Percentiles rank a stretch among this genome's conserved stretches.
Conservation (phyloP, 2,113 vertebrate species). For the Morone saxatilis region DNA sequence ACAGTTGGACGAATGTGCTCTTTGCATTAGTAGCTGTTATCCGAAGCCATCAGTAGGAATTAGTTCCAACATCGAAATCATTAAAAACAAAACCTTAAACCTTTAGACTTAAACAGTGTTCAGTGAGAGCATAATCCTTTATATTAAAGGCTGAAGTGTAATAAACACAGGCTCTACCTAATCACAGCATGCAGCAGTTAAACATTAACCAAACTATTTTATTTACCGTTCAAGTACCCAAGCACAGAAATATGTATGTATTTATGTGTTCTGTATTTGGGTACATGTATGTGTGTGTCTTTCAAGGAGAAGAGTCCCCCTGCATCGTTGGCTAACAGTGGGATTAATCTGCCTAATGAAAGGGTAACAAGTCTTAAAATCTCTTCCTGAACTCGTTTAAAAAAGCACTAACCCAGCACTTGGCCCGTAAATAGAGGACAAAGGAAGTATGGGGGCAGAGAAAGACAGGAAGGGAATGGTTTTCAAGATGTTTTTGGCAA, state of each 20-base stretch:
- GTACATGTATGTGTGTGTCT: background rate
- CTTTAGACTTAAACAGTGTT: conserved; percentile 24
- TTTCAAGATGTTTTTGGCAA: background rate
- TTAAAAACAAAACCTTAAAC: conserved; percentile 39
- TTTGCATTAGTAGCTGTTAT: conserved; percentile 30
- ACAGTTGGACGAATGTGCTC: background rate
- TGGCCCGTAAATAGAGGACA: background rate
- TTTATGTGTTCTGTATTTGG: background rate
- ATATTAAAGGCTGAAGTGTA: conserved; percentile 21
- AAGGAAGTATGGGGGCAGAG: background rate
- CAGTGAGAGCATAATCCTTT: conserved; percentile 30
- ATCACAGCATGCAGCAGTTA: background rate
- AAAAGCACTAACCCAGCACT: conserved; percentile 35
- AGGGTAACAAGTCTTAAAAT: conserved; percentile 17
- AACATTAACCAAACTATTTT: background rate
- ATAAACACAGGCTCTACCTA: background rate
- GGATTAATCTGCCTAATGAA: conserved; percentile 47
- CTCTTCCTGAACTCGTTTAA: conserved; percentile 43
- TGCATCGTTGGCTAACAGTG: conserved; percentile 23
- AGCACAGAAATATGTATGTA: background rate
- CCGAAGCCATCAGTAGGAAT: conserved; percentile 28
- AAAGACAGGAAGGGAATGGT: background rate
- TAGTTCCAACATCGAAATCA: conserved; percentile 18
- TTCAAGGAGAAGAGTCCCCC: conserved; percentile 22
- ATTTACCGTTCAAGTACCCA: background rate